Base-by-base conservation (phyloP, 2,113 vertebrate species). In the Vicugna pacos region DNA sequence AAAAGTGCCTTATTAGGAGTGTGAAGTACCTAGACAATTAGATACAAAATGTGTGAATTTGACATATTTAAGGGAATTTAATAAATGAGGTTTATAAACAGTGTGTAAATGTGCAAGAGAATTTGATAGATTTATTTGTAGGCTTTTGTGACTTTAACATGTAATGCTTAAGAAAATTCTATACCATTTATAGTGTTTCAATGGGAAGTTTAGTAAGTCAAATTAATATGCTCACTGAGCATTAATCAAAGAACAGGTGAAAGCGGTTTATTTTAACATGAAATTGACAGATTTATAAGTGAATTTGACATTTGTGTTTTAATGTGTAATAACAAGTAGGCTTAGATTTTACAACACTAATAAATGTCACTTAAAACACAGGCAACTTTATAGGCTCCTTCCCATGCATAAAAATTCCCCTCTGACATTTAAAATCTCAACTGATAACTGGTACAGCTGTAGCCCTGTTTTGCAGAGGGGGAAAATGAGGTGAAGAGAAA, bases 241-340 rank as follows among this genome's bases (percentile, higher is more conserved):
- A 76, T 88, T 93, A 86, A 96, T 73, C 75, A 93, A 95, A 93
- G 42, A 86, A 77, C 50, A 94, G 38, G 48, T 76, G 22, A 84
- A 94, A 89, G 7, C 80, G 28, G 76, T 95, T 89, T 35, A 80
- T 79, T 77, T 94, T 87, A 90, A 90, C 24, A 91, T 81, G 84
- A 86, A 93, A 62, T 24, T 76, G 30, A 92, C 72, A 95, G 38
- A 89, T 64, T 96, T 91, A 65, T 81, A 83, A 64, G 69, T 89
- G 62, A 86, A 96, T 70, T 89, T 92, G 67, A 94, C 90, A 96
- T 77, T 86, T 95, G 56, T 91, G 48, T 69, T 94, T 96, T 95
- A 93, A 93, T 93, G 35, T 20, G 89, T 95, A 86, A 52, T 85
- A 85, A 75, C n/a, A 81, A 60, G 4, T 38, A 69, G 42, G 4